phyloP scores from a whole-genome alignment of 2,888 invertebrate species.

The Lochmaea crataegi region DNA sequence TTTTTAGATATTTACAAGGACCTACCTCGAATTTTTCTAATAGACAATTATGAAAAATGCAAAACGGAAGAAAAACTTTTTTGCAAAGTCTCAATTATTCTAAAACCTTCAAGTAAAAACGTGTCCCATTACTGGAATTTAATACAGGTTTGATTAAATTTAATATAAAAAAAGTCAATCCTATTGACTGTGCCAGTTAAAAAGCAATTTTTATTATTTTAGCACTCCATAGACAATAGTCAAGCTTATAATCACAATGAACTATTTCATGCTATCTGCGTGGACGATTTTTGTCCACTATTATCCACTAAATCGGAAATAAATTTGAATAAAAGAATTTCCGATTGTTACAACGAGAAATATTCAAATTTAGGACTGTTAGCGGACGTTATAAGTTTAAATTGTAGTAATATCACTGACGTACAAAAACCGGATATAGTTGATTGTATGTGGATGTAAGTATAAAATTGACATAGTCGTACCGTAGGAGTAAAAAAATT shows the following conservation, averaged over 20 bases:
- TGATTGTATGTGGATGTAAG: conserved; percentile 43
- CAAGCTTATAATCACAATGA: conserved; percentile 50
- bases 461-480: conserved; percentile 1
- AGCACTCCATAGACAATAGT: conserved; percentile 46
- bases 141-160: conserved; percentile 31
- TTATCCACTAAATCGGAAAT: neutral
- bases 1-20: conserved; percentile 24
- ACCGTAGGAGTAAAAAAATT: neutral
- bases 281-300: conserved; percentile 42
- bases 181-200: neutral
- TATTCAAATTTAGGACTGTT: conserved; percentile 39
- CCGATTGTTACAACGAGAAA: conserved; percentile 43
- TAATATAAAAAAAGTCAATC: neutral
- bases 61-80: conserved; percentile 41
- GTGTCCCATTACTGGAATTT: conserved; percentile 46
- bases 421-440: conserved; percentile 28
- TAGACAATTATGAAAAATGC: conserved; percentile 47
- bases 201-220: conserved; percentile 27
- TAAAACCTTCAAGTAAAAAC: conserved; percentile 42
- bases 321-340: conserved; percentile 12
- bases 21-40: conserved; percentile 49
- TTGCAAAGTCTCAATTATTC: conserved; percentile 43
- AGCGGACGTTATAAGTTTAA: conserved; percentile 35
- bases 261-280: conserved; percentile 49
- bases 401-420: conserved; percentile 41